phyloP scores from a whole-genome alignment of 2,797 vertebrate genomes.

The Squalus acanthias region DNA sequence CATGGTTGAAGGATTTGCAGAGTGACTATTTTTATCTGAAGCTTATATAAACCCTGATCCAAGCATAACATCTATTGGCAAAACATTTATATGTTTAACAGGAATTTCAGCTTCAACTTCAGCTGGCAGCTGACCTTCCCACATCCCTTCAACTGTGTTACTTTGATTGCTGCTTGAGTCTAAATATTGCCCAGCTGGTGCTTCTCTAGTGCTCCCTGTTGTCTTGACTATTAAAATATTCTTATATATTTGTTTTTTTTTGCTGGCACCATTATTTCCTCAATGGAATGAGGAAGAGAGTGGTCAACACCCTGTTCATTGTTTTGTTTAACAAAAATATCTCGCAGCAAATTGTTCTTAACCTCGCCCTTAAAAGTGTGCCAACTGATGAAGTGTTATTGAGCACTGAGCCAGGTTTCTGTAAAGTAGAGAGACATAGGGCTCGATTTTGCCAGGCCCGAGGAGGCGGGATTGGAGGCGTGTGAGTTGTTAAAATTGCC shows the following conservation, averaged over 20 bases:
- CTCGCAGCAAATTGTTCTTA: not conserved
- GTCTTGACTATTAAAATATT: not conserved
- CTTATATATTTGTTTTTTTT: not conserved
- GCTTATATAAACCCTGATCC: not conserved
- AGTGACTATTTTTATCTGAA: not conserved
- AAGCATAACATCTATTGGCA: slow-evolving; percentile 10
- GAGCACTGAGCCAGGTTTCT: not conserved
- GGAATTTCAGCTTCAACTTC: not conserved
- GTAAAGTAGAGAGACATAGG: not conserved
- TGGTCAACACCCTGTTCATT: not conserved
- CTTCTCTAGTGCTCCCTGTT: not conserved
- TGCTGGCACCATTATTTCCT: not conserved
- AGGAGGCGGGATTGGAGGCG: too few relatives aligned
- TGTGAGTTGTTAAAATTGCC: too few relatives aligned
- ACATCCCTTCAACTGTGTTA: not conserved
- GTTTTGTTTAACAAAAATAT: not conserved
- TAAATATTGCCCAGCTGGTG: not conserved
- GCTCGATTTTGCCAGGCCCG: too few relatives aligned
- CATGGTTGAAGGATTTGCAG: not conserved
- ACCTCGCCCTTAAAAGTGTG: not conserved
- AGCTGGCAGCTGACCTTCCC: not conserved
- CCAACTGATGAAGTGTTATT: not conserved
- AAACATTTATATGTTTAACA: not conserved
- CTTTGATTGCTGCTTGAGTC: not conserved
- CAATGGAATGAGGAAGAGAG: not conserved